A percentile compares a stretch with the other conserved stretches of the same genome.
Conservation (phyloP, 2,888 invertebrate genomes). For the Diloba caeruleocephala region DNA sequence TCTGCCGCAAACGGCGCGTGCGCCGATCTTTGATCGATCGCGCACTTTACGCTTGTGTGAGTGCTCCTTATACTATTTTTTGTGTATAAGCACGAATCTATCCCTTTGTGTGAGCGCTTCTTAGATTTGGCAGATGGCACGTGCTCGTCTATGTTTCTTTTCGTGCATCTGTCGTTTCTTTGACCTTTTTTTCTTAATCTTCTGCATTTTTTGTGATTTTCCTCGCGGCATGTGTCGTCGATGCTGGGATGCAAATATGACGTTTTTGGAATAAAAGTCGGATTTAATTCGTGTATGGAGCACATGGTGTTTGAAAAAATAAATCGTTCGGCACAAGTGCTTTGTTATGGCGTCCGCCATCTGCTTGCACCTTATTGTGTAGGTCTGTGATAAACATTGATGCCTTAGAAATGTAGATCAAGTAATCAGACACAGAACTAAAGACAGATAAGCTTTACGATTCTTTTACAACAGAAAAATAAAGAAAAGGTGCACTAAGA, state of each 20-base stretch:
- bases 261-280: conserved; percentile 64
- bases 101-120: conserved; percentile 77
- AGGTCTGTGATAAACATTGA: conserved; percentile 53
- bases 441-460: conserved; percentile 45
- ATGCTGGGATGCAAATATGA: conserved; percentile 84
- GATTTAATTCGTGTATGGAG: conserved; percentile 72
- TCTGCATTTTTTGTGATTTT: conserved; percentile 66
- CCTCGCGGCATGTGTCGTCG: conserved; percentile 76
- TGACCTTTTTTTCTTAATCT: conserved; percentile 73
- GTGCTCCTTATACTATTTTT: conserved; percentile 65
- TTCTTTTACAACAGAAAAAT: conserved; percentile 23
- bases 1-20: conserved; percentile 82
- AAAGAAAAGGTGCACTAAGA: conserved; percentile 24
- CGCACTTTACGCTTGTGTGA: conserved; percentile 66
- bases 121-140: conserved; percentile 89
- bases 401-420: conserved; percentile 35
- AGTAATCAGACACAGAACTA: conserved; percentile 46
- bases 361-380: conserved; percentile 77
- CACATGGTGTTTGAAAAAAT: conserved; percentile 85
- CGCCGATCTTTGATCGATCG: conserved; percentile 82
- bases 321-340: conserved; percentile 82
- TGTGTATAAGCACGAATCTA: conserved; percentile 61
- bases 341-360: conserved; percentile 75
- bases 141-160: conserved; percentile 81
- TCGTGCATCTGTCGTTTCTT: conserved; percentile 85